phyloP scores from a whole-genome alignment of 2,888 invertebrate species.

The Nycteola revayana region DNA sequence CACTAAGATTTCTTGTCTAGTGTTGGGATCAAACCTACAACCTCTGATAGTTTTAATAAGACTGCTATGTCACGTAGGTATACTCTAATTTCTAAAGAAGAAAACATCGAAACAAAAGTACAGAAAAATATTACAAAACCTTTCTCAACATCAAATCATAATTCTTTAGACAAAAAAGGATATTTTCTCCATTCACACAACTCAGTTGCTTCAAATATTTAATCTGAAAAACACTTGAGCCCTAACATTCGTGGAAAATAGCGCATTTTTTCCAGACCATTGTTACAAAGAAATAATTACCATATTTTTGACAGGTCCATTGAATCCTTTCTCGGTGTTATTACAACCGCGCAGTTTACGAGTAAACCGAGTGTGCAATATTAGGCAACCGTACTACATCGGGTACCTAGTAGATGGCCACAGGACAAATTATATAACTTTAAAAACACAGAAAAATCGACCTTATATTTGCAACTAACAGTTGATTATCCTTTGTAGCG shows the following conservation, averaged over 20 bases:
- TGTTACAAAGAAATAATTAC: constrained; percentile 16
- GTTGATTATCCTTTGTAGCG: not conserved
- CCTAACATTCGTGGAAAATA: constrained; percentile 11
- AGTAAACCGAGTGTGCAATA: constrained; percentile 22
- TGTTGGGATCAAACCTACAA: too few relatives aligned
- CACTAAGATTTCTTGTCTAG: too few relatives aligned
- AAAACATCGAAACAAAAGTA: not conserved
- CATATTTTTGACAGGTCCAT: constrained; percentile 14
- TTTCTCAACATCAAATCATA: not conserved
- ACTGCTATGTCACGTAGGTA: too few relatives aligned
- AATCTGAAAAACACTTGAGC: constrained; percentile 1
- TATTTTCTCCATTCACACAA: not conserved
- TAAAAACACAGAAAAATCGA: too few relatives aligned
- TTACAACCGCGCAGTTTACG: constrained; percentile 17
- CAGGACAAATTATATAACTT: constrained; percentile 19
- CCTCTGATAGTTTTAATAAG: too few relatives aligned
- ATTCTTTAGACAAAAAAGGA: not conserved
- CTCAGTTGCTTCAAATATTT: constrained; percentile 1
- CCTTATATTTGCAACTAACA: not conserved
- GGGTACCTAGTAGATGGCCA: constrained; percentile 12
- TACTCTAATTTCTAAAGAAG: too few relatives aligned
- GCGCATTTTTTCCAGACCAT: constrained; percentile 1
- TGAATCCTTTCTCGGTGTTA: constrained; percentile 15
- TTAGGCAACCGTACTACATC: constrained; percentile 25
- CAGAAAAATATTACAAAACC: not conserved